Evolutionary conservation across 2,113 vertebrate species (phyloP).

Genomic region (Formicarius rufipectus): DNA sequence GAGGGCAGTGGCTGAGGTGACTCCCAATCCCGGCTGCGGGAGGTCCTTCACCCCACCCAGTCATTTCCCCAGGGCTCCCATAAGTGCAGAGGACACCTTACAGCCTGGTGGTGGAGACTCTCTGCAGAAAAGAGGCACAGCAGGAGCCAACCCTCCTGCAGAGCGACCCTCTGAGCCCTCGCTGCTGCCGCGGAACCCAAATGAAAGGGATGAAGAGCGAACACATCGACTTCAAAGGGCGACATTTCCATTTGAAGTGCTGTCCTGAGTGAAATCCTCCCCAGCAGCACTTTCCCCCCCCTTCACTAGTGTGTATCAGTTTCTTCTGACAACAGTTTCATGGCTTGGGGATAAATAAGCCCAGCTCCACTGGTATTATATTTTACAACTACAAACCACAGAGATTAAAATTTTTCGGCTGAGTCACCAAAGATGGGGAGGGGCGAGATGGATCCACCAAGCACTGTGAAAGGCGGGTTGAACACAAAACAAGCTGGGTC

Average conservation of each 20-base stretch:
- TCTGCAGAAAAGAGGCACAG: not conserved
- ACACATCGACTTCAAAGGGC: slow-evolving; percentile 49
- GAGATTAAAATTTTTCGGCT: slow-evolving; percentile 55
- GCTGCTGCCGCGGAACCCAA: rapidly evolving
- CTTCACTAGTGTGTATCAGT: not conserved
- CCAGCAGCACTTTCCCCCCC: slow-evolving; percentile 6
- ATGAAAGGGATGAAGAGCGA: slow-evolving; percentile 10
- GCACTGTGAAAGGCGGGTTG: not conserved
- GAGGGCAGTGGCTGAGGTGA: not conserved
- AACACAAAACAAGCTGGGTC: not conserved
- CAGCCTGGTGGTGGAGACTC: not conserved
- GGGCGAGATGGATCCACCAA: not conserved
- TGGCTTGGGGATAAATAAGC: slow-evolving; percentile 39
- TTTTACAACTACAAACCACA: not conserved
- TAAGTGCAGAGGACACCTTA: not conserved
- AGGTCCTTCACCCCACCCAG: not conserved
- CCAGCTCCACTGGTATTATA: not conserved
- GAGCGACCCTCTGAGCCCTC: not conserved
- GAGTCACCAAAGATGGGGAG: not conserved
- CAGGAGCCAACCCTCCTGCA: not conserved
- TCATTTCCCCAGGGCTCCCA: not conserved
- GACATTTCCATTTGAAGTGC: slow-evolving; percentile 68
- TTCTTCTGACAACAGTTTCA: slow-evolving; percentile 56
- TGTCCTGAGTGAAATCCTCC: slow-evolving; percentile 32
- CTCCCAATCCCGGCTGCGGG: not conserved